Base-by-base conservation (phyloP, 2,797 vertebrate species). In the Onychomys torridus region DNA sequence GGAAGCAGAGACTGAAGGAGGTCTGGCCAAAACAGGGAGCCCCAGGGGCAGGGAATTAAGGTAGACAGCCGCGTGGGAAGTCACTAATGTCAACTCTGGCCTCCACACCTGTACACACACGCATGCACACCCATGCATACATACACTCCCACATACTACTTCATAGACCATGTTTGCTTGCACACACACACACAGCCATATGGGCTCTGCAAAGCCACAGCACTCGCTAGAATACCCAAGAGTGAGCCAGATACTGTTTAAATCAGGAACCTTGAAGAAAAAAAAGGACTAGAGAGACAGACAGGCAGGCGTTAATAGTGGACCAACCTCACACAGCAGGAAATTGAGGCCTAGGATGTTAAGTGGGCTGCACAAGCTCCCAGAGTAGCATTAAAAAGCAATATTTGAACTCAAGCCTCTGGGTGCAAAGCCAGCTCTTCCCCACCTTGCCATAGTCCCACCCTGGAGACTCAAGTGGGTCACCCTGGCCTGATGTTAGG, bases 321-420 rank as follows among this genome's bases (percentile, higher is more conserved):
- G 55, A 12, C 43, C 67, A 77, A 65, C 71, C 93, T 73, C 61
- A 90, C 85, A 94, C 69, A 89, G 52, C 92, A 57, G 81, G 49
- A 88, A 71, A 78, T 90, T 2, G 73, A 73, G n/a, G 46, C 29
- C 14, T 49, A 4, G 52, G 65, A 85, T 84, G 61, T 2, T 27
- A 6, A 79, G 40, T 4, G 59, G 27, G 43, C 10, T 46, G 7
- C 59, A 32, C 73, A 11, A 14, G 82, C 59, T 63, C 82, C 25
- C 29, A 2, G 11, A 5, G 78, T 0, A 86, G 43, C 69, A 34
- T 55, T 43, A 7, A 34, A 34, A 63, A 63, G 27, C 2, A 12
- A 37, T 85, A 17, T 34, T n/a, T 77, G 65, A 73, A 82, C 25
- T 63, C 32, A 11, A 61, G 63, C 52, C 57, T 83, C 32, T 23